Conservation (phyloP, 2,797 vertebrate species). For the Odontamblyopus rebecca region DNA sequence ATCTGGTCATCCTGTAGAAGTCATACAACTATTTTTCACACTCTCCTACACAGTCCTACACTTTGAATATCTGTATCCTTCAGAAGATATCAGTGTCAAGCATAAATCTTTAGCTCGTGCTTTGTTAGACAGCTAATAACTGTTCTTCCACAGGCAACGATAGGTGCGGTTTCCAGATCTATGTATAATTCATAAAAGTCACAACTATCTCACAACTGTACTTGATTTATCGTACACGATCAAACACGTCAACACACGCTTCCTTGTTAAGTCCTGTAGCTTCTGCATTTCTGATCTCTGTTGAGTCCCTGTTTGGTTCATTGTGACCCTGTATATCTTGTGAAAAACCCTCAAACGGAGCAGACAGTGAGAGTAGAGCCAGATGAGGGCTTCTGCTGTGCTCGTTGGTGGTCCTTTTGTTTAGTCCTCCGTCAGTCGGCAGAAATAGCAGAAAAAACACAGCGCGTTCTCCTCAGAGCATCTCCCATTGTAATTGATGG, state of each 20-base stretch:
- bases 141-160: neutral
- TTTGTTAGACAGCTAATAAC: neutral
- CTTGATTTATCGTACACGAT: neutral
- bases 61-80: too few species aligned
- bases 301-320: neutral
- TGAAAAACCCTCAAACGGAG: neutral
- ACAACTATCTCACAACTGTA: neutral
- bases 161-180: too few species aligned
- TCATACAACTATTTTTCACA: too few species aligned
- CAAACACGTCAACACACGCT: neutral
- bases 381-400: conserved; percentile 38
- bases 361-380: conserved; percentile 17
- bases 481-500: conserved; percentile 54
- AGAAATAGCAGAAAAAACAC: conserved; percentile 48
- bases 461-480: conserved; percentile 7
- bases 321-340: conserved; percentile 7
- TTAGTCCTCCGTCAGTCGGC: conserved; percentile 59
- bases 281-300: neutral
- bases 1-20: too few species aligned
- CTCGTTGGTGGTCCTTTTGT: conserved; percentile 61
- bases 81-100: neutral
- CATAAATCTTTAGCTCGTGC: neutral
- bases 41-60: too few species aligned
- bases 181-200: too few species aligned
- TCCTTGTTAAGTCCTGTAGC: neutral